Percentiles rank a stretch among this genome's conserved stretches.
These are phyloP conservation scores for Nephrotoma guestfalica DNA, from an alignment of 2,888 invertebrate genomes.

Conservation along the genomic window DNA sequence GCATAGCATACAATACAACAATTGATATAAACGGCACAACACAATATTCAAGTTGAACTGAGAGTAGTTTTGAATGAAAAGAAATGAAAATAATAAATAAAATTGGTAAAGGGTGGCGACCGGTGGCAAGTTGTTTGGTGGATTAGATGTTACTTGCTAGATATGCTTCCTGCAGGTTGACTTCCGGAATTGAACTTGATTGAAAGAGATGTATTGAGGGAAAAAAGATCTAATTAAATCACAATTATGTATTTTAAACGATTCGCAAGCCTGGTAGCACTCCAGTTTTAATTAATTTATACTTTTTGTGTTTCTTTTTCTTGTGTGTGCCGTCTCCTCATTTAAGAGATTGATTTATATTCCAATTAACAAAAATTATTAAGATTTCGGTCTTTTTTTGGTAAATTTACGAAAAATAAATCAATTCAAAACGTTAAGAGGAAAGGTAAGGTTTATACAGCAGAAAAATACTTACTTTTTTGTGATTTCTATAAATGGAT, in stretches of 20 bases:
- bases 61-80: background rate
- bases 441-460: background rate
- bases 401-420: background rate
- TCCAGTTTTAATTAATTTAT: background rate
- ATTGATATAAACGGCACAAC: background rate
- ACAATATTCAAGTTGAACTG: background rate
- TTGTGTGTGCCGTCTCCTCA: background rate
- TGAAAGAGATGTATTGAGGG: background rate
- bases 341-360: background rate
- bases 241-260: background rate
- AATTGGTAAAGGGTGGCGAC: background rate
- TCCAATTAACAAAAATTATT: background rate
- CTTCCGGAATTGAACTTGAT: background rate
- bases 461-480: background rate
- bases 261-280: background rate
- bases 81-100: background rate
- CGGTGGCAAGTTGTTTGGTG: background rate
- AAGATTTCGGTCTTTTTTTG: background rate
- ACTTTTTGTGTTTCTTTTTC: background rate
- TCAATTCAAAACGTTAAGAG: background rate
- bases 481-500: background rate
- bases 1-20: background rate
- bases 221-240: background rate
- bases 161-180: background rate
- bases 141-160: background rate